phyloP scores from a whole-genome alignment of 2,113 vertebrate genomes.

The Psettodes erumei region DNA sequence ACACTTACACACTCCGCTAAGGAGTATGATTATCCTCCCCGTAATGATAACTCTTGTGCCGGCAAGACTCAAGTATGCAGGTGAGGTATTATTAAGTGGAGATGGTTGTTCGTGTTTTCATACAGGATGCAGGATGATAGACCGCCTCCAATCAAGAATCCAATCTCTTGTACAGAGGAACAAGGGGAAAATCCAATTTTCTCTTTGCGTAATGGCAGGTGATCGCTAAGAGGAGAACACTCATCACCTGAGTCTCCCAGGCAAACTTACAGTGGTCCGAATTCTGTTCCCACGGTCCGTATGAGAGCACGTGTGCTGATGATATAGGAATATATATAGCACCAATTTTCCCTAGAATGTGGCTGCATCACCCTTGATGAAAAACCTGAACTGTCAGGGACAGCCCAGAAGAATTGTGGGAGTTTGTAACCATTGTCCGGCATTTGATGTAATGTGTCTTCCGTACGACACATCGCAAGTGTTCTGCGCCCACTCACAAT shows the following conservation, averaged over 20 bases:
- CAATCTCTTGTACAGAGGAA: not conserved
- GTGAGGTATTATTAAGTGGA: not conserved
- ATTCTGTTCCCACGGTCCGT: not conserved
- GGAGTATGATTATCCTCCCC: not conserved
- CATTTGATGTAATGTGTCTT: constrained; percentile 37
- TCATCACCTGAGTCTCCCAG: not conserved
- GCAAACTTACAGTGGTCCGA: not conserved
- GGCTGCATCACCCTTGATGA: not conserved
- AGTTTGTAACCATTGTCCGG: constrained; percentile 33
- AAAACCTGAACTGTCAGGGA: not conserved
- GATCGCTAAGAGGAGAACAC: not conserved
- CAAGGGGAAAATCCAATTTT: constrained; percentile 32
- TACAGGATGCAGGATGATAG: not conserved
- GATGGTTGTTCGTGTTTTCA: not conserved
- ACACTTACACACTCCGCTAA: not conserved
- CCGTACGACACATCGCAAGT: constrained; percentile 22
- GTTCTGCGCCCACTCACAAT: constrained; percentile 57
- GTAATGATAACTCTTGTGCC: not conserved
- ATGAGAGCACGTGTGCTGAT: not conserved
- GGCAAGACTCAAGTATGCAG: not conserved
- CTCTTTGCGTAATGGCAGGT: constrained; percentile 1
- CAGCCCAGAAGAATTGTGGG: constrained; percentile 14
- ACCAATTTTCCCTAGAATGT: not conserved
- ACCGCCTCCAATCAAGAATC: constrained; percentile 3
- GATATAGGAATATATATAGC: not conserved